phyloP scores from a whole-genome alignment of 2,113 vertebrate genomes.

The Grus americana region DNA sequence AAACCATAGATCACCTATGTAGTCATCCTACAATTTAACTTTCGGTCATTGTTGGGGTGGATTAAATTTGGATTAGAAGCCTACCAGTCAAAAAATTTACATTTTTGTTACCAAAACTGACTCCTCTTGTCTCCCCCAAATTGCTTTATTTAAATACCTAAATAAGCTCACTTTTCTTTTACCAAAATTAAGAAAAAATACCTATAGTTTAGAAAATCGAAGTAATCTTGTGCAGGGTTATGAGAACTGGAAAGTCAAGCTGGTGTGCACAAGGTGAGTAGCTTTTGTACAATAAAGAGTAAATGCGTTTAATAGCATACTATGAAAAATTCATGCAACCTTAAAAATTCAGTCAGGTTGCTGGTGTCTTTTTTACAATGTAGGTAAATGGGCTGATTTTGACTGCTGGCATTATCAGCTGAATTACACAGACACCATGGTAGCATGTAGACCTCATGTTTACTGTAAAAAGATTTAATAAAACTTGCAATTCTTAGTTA shows the following conservation, averaged over 20 bases:
- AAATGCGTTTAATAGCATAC: neutral
- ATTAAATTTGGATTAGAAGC: neutral
- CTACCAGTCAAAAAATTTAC: neutral
- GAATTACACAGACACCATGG: neutral
- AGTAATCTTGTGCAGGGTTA: neutral
- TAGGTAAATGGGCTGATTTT: neutral
- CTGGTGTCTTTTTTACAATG: neutral
- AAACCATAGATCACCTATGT: neutral
- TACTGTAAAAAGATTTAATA: neutral
- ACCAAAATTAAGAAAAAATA: neutral
- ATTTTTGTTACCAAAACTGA: neutral
- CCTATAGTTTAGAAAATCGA: neutral
- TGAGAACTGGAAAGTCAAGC: neutral
- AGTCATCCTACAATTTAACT: neutral
- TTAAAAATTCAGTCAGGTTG: neutral
- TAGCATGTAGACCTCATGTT: neutral
- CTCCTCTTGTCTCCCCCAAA: neutral
- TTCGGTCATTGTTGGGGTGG: neutral
- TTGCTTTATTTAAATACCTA: neutral
- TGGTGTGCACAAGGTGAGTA: neutral
- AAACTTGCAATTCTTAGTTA: neutral
- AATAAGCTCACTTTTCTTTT: neutral
- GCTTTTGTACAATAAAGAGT: neutral
- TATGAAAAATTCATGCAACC: neutral
- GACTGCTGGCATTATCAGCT: neutral